Evolutionary conservation across 2,113 vertebrate genomes (phyloP), one percentile per base, ranked within the genome.

Genomic region (Semnornis frantzii): DNA sequence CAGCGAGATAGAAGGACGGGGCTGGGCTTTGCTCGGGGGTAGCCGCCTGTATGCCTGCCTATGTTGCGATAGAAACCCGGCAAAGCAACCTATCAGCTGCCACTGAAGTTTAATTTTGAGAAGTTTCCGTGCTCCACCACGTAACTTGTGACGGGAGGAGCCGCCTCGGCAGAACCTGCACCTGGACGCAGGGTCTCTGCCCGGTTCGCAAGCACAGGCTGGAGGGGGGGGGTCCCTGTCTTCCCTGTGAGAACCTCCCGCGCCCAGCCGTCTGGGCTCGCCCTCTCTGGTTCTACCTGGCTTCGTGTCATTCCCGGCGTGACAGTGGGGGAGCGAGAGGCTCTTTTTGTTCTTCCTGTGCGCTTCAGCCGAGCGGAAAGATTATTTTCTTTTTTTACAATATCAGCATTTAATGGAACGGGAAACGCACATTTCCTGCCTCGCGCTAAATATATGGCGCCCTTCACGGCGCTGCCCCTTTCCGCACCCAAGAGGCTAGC

Each of bases 371-470:
- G 18, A 85, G 59, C 71, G 37, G 82, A 90, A 90, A 87, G 57
- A 33, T 60, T 52, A 3, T 50, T 21, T 21, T 50, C 23, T 50
- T 50, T 21, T 50, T 52, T 33, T 15, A 27, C 9, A 71, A 11
- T 16, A 85, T 64, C 75, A 46, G 42, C 37, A 76, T 79, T 90
- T 88, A 87, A 80, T 57, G 33, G 75, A 64, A 72, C 30, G 59
- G 91, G 76, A 52, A 94, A 93, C 55, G 54, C 79, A 52, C 54
- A 13, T 82, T 96, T 94, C 91, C 89, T 90, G 82, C 71, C 39
- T 27, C 24, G 31, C 31, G 18, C 82, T 93, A 90, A 92, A 90
- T 52, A 82, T 66, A 74, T 57, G 65, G 46, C 52, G 23, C 27
- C 34, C 52, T 73, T 28, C 52, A 9, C 58, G 10, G 42, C 55